phyloP scores from a whole-genome alignment of 1,140 invertebrate genomes.

The Drosophila neocordata region DNA sequence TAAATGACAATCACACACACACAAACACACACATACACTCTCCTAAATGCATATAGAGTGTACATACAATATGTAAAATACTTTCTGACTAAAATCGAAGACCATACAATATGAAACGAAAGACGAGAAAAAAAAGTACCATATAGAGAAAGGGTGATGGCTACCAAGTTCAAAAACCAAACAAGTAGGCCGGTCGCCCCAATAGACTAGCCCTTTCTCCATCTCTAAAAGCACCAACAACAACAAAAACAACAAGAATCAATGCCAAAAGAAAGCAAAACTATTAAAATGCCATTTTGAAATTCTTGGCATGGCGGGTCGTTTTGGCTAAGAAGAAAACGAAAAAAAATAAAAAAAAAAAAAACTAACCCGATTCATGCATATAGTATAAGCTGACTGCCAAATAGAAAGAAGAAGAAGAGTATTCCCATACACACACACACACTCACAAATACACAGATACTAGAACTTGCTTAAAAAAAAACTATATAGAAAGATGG shows the following conservation, averaged over 20 bases:
- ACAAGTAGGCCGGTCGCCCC: conserved; percentile 35
- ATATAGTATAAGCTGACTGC: background rate
- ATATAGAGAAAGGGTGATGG: background rate
- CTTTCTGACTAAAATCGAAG: conserved; percentile 37
- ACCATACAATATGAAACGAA: background rate
- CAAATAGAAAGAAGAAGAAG: background rate
- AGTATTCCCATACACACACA: too few relatives aligned
- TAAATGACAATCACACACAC: background rate
- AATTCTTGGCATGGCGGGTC: conserved; percentile 56
- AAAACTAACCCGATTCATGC: conserved; percentile 3
- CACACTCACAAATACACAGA: background rate
- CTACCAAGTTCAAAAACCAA: conserved; percentile 9
- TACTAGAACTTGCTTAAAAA: background rate
- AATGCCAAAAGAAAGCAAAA: conserved; percentile 46
- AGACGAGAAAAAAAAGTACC: background rate
- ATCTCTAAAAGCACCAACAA: conserved; percentile 13
- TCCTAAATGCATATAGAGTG: background rate
- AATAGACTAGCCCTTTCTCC: background rate
- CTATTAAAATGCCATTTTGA: conserved; percentile 62
- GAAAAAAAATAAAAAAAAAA: background rate
- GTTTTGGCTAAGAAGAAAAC: conserved; percentile 6
- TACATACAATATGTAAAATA: conserved; percentile 32
- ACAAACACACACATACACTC: background rate
- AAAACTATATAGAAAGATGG: background rate
- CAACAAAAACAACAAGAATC: conserved; percentile 11